Base-by-base conservation (phyloP, 2,113 vertebrate species). In the Rhinogobius similis region DNA sequence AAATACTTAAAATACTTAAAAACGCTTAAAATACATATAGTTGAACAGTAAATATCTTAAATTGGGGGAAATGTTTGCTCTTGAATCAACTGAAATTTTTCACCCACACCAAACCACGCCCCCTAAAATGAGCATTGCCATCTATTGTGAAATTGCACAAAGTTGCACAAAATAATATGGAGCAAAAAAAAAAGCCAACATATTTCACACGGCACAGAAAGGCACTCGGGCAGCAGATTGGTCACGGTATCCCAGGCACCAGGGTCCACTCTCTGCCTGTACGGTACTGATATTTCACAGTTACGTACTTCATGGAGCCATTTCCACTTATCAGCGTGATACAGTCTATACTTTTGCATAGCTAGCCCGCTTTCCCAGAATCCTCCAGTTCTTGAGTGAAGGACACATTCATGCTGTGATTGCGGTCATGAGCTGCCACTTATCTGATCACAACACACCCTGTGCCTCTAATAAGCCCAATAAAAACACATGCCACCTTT, bases 401-500 rank as follows among this genome's bases (percentile, higher is more conserved):
- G 13, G 29, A 61, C 58, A 61, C 58, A 61, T 61, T 38, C 27
- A 61, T 38, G 58, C 58, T 38, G 58, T 61, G 58, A 61, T 32
- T 36, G 58, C 10, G 16, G 58, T 61, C 58, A 61, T 61, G 58
- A 61, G 58, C 32, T 38, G 58, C 58, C 29, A 38, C 58, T 61
- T 61, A 61, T 32, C 58, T 61, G 58, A 61, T 36, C 58, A 61
- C 58, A 21, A 61, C 58, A 38, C 58, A n/a, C 58, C 58, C 38
- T 20, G 20, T 10, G 58, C 18, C 18, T 24, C 38, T 16, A 43
- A 21, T 41, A 43, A 63, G 9, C 8, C 29, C 58, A 36, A 38
- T 36, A n/a, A 61, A 38, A 38, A 61, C 58, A 38, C 27, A 61
- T 10, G 55, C 26, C 18, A 61, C 58, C 29, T 20, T 61, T n/a